Percentiles rank a stretch among this genome's conserved stretches.
Evolutionary conservation across 2,888 invertebrate genomes (phyloP).

Genomic region (Rhopalosiphum nymphaeae): DNA sequence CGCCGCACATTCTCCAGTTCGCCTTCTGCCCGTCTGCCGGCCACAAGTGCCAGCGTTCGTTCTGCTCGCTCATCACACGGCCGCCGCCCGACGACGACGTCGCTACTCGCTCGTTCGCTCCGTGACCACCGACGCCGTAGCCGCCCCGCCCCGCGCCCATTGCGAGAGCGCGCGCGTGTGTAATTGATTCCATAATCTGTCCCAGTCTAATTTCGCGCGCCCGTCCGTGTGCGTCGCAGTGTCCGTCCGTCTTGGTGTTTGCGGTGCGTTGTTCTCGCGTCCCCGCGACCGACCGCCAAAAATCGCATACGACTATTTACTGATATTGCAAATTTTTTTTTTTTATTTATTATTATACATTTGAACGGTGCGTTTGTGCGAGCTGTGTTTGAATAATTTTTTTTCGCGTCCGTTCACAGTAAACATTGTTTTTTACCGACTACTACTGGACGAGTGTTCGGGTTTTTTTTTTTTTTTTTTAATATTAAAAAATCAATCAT

Average conservation of each 20-base stretch:
- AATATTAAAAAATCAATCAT: not conserved
- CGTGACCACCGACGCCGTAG: slow-evolving; percentile 41
- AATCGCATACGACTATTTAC: not conserved
- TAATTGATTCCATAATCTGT: slow-evolving; percentile 65
- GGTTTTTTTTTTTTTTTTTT: not conserved
- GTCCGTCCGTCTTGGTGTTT: not conserved
- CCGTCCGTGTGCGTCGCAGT: not conserved
- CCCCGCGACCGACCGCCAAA: not conserved
- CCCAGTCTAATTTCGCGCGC: slow-evolving; percentile 58
- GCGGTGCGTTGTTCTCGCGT: not conserved
- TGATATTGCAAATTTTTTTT: not conserved
- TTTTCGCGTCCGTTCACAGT: not conserved
- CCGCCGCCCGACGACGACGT: slow-evolving; percentile 54
- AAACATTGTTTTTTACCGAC: not conserved
- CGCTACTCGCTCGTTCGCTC: slow-evolving; percentile 15
- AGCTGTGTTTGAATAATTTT: not conserved
- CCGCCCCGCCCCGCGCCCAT: slow-evolving; percentile 23
- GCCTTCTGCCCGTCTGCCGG: slow-evolving; percentile 63
- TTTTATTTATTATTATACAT: not conserved
- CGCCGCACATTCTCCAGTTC: slow-evolving; percentile 57
- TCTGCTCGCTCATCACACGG: slow-evolving; percentile 25
- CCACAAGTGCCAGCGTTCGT: slow-evolving; percentile 51
- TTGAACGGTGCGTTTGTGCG: not conserved
- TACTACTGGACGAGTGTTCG: not conserved
- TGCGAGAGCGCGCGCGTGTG: slow-evolving; percentile 29